Percentiles rank a stretch among this genome's conserved stretches.
phyloP scores from a whole-genome alignment of 2,888 invertebrate species.

The Colostygia pectinataria region DNA sequence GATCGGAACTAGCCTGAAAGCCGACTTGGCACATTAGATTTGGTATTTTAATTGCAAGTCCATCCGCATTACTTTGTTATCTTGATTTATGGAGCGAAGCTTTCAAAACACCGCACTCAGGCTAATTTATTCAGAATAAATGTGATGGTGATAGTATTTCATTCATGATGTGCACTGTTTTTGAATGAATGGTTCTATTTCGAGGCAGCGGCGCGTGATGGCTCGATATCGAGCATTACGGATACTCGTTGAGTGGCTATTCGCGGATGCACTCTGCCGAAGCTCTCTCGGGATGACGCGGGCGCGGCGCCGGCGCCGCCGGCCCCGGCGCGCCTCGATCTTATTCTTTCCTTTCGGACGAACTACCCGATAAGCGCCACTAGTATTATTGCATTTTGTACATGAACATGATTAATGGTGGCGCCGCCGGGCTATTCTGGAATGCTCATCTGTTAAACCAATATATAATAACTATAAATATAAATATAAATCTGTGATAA shows the following conservation, averaged over 20 bases:
- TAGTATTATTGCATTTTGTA: constrained; percentile 13
- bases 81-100: constrained; percentile 67
- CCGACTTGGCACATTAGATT: constrained; percentile 64
- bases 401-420: constrained; percentile 12
- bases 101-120: constrained; percentile 61
- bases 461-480: too few relatives aligned
- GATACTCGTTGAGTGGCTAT: constrained; percentile 54
- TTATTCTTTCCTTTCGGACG: constrained; percentile 3
- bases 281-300: constrained; percentile 43
- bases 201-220: constrained; percentile 64
- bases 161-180: constrained; percentile 68
- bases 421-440: constrained; percentile 12
- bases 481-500: not conserved
- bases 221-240: constrained; percentile 55
- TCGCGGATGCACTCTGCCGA: constrained; percentile 64
- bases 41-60: constrained; percentile 69
- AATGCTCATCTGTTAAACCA: too few relatives aligned
- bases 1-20: constrained; percentile 43
- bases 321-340: not conserved
- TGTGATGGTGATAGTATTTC: constrained; percentile 58
- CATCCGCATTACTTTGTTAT: constrained; percentile 75
- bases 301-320: constrained; percentile 42
- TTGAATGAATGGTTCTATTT: constrained; percentile 72
- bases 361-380: constrained; percentile 6
- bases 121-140: constrained; percentile 59